phyloP scores from a whole-genome alignment of 2,888 invertebrate species.

The Azorinus chamasolen region DNA sequence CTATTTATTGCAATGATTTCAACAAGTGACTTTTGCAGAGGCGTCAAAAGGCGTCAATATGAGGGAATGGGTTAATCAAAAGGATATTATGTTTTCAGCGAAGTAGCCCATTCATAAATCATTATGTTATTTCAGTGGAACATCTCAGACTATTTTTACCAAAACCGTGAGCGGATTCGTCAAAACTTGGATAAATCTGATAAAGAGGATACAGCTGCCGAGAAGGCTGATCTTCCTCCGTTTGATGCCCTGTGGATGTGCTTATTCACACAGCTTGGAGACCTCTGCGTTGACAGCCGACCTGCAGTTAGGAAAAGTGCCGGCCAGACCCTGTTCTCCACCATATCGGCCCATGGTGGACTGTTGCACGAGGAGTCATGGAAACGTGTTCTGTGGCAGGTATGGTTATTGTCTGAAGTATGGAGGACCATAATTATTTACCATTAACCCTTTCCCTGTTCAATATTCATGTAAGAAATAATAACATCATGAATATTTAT shows the following conservation, averaged over 20 bases:
- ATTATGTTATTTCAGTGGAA: conserved; percentile 93
- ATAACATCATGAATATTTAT: too few relatives aligned
- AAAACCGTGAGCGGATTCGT: conserved; percentile 92
- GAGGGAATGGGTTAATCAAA: too few relatives aligned
- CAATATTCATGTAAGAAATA: too few relatives aligned
- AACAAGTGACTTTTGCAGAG: too few relatives aligned
- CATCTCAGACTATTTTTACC: conserved; percentile 98
- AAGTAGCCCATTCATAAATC: too few relatives aligned
- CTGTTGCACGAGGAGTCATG: conserved; percentile 95
- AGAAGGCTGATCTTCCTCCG: conserved; percentile 86
- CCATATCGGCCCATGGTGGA: conserved; percentile 97
- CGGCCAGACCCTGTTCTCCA: conserved; percentile 98
- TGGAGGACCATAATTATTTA: too few relatives aligned
- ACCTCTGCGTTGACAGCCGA: conserved; percentile 96
- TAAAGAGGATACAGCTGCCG: conserved; percentile 35
- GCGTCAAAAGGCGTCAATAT: too few relatives aligned
- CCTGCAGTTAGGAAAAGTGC: conserved; percentile 99
- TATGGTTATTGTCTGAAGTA: conserved; percentile 76
- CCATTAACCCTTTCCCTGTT: too few relatives aligned
- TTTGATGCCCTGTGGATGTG: conserved; percentile 99
- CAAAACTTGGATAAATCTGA: conserved; percentile 74
- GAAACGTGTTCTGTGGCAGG: conserved; percentile 97
- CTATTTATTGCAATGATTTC: too few relatives aligned
- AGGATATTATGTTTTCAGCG: too few relatives aligned
- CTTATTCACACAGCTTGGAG: conserved; percentile 89